Conservation (phyloP, 1,140 invertebrate species). For the Pararge aegeria region DNA sequence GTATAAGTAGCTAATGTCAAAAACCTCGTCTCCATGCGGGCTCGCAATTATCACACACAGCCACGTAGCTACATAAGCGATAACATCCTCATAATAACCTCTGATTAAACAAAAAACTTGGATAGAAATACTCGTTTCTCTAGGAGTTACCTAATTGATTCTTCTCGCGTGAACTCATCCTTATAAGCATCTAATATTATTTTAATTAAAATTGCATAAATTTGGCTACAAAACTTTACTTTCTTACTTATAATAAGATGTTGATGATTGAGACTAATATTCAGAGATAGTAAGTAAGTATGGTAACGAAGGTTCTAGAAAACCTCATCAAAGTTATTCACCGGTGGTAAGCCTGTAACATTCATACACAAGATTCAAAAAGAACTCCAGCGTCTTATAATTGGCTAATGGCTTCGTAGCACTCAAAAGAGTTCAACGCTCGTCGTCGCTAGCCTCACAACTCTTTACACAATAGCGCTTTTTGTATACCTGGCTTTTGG, state of each 20-base stretch:
- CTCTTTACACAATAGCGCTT: conserved; percentile 68
- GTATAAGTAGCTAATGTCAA: conserved; percentile 38
- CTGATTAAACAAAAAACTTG: conserved; percentile 2
- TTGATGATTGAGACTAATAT: too few species aligned
- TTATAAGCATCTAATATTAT: too few species aligned
- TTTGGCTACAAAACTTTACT: too few species aligned
- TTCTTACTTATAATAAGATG: too few species aligned
- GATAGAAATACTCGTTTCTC: background rate
- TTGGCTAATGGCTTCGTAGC: conserved; percentile 60
- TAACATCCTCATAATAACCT: conserved; percentile 1
- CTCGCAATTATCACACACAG: conserved; percentile 13
- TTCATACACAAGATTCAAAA: background rate
- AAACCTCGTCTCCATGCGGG: conserved; percentile 51
- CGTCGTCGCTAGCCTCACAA: conserved; percentile 66
- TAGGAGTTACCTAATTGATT: background rate
- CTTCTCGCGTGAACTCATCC: background rate
- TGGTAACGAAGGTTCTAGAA: too few species aligned
- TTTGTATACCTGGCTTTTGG: conserved; percentile 66
- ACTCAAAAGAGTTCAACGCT: conserved; percentile 73
- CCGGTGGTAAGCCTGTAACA: background rate
- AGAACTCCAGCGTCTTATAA: conserved; percentile 38
- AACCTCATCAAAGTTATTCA: too few species aligned
- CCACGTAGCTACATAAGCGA: background rate
- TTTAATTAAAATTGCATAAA: background rate
- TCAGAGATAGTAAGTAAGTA: too few species aligned